Evolutionary conservation across 2,113 vertebrate species (phyloP), one percentile per base, ranked within the genome.

Genomic region (Porphyrio hochstetteri): DNA sequence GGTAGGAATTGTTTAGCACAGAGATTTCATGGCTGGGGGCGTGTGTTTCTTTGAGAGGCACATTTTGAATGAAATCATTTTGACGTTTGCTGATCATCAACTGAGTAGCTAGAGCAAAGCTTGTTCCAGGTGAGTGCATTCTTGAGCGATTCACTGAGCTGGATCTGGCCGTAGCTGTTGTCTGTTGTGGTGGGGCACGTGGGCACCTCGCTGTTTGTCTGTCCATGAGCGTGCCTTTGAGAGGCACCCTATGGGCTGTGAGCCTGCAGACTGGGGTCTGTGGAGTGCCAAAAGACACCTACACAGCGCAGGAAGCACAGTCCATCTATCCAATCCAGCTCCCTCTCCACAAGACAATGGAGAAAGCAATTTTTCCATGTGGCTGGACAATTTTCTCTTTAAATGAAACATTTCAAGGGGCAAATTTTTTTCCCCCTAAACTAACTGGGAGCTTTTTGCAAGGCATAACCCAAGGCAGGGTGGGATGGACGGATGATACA

Each of bases 161-260:
- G 2, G 10, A 21, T 53, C 76, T 20, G 0, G 24, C 38, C 17
- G 29, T 56, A 57, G 35, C 79, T 67, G 44, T 29, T 55, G 52
- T 11, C 36, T 46, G 55, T 5, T 63, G 4, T 40, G 63, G 18
- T n/a, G 52, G 50, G 36, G 29, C 78, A 56, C 50, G 1, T 2
- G 29, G 75, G 5, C 60, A 13, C 20, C 21, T 10, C 0, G 0
- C 18, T 3, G 68, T 23, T 36, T 63, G 48, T 36, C 50, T 70
- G 40, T 48, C 53, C 7, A 0, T 13, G 5, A 40, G 5, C 4
- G 0, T 44, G 53, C 21, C 61, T 3, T 0, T 36, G 38, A 8
- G 50, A 33, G 74, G 23, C n/a, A n/a, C 20, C 27, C 42, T 44
- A 3, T 13, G 7, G n/a, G 38, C 72, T 68, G 24, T 14, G 74